Base-by-base conservation (phyloP, 2,797 vertebrate species). In the Glyptemys insculpta region DNA sequence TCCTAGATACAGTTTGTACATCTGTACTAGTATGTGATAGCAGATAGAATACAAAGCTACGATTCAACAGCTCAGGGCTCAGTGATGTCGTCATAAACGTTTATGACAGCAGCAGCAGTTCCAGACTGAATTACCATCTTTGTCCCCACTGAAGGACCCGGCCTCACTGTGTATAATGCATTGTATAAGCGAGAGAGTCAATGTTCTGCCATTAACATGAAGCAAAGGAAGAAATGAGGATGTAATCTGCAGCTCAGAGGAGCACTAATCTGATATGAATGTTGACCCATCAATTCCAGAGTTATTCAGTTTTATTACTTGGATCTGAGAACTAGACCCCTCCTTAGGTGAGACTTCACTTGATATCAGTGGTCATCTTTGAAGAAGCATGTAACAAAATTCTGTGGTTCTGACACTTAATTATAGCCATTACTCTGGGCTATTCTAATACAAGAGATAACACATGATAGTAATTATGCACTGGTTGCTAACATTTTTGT, bases 81-180 rank as follows among this genome's bases (percentile, higher is more conserved):
- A 0, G 89, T 98, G 97, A 96, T 89, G 88, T 97, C 97, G 87
- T 97, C 97, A 96, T 85, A 89, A 21, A 47, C 50, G 14, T 89
- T 93, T 92, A 88, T 97, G 97, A 96, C 96, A 95, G 97, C 96
- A 97, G 92, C 95, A 94, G 84, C 53, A 79, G 85, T 94, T 88
- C 29, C 52, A 29, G 92, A 95, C 95, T 98, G 93, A 98, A 98
- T 98, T 96, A 87, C 88, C 18, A 93, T 88, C 97, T 98, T 98
- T 98, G 98, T 98, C 91, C 93, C 81, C n/a, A 4, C 15, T 85
- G 96, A 91, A 93, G 95, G 89, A 95, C 72, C 86, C 8, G 74
- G n/a, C 9, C 54, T 47, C 37, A 74, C 94, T 92, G 37, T 86
- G 86, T 76, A 10, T 85, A 85, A 47, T 19, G 96, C 95, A 97